Conservation (phyloP, 2,113 vertebrate genomes). For the Zingel zingel region DNA sequence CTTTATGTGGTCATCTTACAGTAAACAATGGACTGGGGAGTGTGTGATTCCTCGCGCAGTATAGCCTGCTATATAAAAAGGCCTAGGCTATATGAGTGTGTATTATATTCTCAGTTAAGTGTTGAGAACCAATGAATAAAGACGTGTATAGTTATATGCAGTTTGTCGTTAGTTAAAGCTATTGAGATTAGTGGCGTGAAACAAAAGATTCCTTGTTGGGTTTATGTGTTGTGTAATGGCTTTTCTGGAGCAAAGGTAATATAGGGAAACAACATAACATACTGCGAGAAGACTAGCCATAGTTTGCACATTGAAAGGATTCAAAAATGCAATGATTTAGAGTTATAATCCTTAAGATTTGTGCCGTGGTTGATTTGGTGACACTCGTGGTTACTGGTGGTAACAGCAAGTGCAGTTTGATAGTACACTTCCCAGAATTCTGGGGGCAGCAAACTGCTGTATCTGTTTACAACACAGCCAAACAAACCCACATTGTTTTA, state of each 20-base stretch:
- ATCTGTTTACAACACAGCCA: not conserved
- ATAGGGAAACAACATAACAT: conserved; percentile 12
- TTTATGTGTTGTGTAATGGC: conserved; percentile 43
- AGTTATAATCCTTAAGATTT: not conserved
- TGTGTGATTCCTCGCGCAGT: not conserved
- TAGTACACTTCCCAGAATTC: not conserved
- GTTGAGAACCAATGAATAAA: not conserved
- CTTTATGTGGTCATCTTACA: not conserved
- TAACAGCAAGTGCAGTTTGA: not conserved
- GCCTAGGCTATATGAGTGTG: not conserved
- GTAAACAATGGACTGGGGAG: not conserved
- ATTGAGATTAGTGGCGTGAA: conserved; percentile 39
- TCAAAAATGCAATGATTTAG: not conserved
- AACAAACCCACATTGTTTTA: not conserved
- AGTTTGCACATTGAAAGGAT: not conserved
- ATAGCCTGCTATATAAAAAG: not conserved
- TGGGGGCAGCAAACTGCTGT: not conserved
- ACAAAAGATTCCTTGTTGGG: conserved; percentile 60
- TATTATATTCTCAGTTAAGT: conserved; percentile 9
- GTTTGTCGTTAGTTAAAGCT: conserved; percentile 29
- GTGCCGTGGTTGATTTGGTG: not conserved
- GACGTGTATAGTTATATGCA: conserved; percentile 11
- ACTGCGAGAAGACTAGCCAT: not conserved
- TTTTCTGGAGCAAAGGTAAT: conserved; percentile 23
- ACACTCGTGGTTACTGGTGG: not conserved